These are phyloP conservation scores for Sylvilagus bachmani DNA, from an alignment of 2,113 vertebrate species.

Conservation along the genomic window DNA sequence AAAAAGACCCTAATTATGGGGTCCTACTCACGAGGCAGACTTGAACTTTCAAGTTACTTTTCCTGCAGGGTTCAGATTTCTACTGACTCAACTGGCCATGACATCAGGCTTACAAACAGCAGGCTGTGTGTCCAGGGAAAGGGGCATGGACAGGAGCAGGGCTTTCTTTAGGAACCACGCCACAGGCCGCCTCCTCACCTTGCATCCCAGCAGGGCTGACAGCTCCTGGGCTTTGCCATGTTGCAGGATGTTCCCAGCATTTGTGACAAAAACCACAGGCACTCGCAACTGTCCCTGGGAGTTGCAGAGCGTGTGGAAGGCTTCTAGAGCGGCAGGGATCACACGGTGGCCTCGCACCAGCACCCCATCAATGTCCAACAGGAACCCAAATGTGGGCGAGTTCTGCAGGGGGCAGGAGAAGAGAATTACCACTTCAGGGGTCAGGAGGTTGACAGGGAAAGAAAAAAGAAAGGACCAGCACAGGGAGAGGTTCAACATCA, in stretches of 20 bases:
- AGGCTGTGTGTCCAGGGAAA: not conserved
- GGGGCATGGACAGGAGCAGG: not conserved
- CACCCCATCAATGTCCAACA: constrained; percentile 97
- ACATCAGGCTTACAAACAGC: not conserved
- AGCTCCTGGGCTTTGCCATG: constrained; percentile 93
- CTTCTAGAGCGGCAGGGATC: constrained; percentile 93
- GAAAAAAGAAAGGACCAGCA: not conserved
- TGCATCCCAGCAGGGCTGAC: constrained; percentile 91
- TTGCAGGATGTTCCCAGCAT: constrained; percentile 95
- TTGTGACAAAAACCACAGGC: constrained; percentile 98
- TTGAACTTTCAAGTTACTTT: not conserved
- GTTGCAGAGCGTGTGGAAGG: constrained; percentile 91
- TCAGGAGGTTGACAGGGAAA: not conserved
- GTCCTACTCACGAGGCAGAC: not conserved
- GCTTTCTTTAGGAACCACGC: not conserved
- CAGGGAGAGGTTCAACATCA: not conserved
- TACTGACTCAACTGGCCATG: not conserved
- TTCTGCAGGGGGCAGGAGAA: constrained; percentile 79
- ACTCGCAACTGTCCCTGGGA: constrained; percentile 91
- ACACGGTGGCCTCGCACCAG: constrained; percentile 93
- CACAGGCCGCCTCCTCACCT: constrained; percentile 87
- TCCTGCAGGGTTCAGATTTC: not conserved
- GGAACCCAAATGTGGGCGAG: constrained; percentile 92
- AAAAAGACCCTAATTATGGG: not conserved
- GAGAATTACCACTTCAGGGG: not conserved